Base-by-base conservation (phyloP, 2,797 vertebrate genomes). In the Octomys mimax region DNA sequence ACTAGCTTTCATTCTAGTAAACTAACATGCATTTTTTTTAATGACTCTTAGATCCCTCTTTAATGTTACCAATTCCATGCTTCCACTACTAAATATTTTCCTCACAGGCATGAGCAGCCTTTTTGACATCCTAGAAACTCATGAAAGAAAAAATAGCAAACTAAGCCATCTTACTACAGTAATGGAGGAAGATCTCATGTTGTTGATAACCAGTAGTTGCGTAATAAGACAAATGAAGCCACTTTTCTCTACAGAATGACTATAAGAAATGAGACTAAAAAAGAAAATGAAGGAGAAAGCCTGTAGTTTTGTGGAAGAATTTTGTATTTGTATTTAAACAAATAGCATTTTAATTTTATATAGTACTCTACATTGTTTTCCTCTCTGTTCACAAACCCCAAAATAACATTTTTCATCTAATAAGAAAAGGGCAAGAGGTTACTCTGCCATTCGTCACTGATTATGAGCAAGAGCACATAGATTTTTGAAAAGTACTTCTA, bases 251-350 rank as follows among this genome's bases (percentile, higher is more conserved):
- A 62, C 94, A 81, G 31, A 83, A 87, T 11, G 28, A 61, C 52
- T 73, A 54, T 83, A 95, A 95, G 31, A 94, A 92, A 95, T 95
- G 4, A 89, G n/a, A 64, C 39, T 86, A 5, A 46, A 90, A 87
- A 79, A 42, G 13, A 68, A 66, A 26, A 54, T 28, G 6, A 4
- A 24, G 12, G 1, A 33, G 49, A 24, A 80, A 64, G 2, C 1
- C 5, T 54, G 2, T 13, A 82, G 22, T 77, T 92, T 90, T 90
- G 73, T 52, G 31, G 49, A 84, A 91, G 54, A 89, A 18, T 11
- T 92, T 52, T 61, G 6, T 42, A 71, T 84, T 70, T 81, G 59
- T 71, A 78, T n/a, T 86, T 3, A 86, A 75, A 83, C 61, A 57
- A 86, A 61, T 0, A 79, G 59, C 36, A 93, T 78, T 92, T 42